Evolutionary conservation across 1,140 invertebrate genomes (phyloP), one percentile per base, ranked within the genome.

Genomic region (Telenomus remus): DNA sequence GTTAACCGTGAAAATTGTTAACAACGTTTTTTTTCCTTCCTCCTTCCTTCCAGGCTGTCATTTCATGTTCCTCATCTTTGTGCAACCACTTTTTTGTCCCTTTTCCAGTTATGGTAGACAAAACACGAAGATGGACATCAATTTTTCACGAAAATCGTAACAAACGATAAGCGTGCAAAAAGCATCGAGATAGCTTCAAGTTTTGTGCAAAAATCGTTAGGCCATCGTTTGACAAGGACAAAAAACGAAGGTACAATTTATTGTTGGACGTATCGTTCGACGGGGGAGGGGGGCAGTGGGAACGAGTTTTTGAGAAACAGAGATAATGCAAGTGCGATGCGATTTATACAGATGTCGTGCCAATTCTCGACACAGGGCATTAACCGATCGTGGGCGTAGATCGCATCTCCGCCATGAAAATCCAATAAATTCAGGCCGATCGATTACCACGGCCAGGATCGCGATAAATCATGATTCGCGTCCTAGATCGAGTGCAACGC

Each of bases 381-480:
- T 70, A 76, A 73, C 69, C 78, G 69, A 73, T 79, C 74, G 70
- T 76, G 66, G 69, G 73, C 69, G 56, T 50, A 76, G 78, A 79
- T 79, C 72, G 68, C 68, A 76, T 79, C 69, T 73, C 64, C 66
- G 56, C 68, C 72, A 79, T 79, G 77, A 79, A 79, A 76, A 76
- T 65, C 77, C 73, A 76, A 76, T 79, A 79, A 79, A 79, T 79
- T 76, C 68, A 65, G 60, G 14, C 64, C 44, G 77, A 79, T 79
- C 77, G 73, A 79, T 79, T 79, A 79, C 73, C 77, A 75, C 68
- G 72, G 77, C 77, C 77, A 76, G 72, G 72, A 79, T 79, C 72
- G 69, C 73, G 73, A 79, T 79, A 79, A 79, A 79, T 79, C 73
- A 79, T 76, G 55, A 66, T 72, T 64, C 70, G 68, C 64, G 66